A percentile compares a stretch with the other conserved stretches of the same genome.
These are phyloP conservation scores for Rhagophthalmus giganteus DNA, from an alignment of 2,888 invertebrate species.

Conservation along the genomic window DNA sequence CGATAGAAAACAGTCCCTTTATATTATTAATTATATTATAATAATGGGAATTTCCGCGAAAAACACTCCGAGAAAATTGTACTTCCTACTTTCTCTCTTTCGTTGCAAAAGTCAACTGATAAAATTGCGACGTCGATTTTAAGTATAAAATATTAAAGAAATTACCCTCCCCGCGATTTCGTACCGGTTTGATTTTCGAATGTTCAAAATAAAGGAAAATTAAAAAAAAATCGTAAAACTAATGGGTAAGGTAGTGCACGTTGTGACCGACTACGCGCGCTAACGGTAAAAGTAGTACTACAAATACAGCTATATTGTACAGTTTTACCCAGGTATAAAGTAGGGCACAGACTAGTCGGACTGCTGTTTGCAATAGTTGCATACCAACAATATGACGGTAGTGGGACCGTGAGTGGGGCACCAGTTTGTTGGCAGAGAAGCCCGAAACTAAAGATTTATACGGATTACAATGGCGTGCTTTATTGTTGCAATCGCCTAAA, in stretches of 20 bases:
- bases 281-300: slow-evolving; percentile 58
- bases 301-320: slow-evolving; percentile 51
- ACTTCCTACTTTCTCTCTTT: too few relatives aligned
- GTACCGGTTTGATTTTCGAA: too few relatives aligned
- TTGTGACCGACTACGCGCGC: slow-evolving; percentile 45
- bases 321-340: slow-evolving; percentile 54
- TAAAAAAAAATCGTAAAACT: too few relatives aligned
- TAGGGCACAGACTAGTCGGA: slow-evolving; percentile 54
- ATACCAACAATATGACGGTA: slow-evolving; percentile 38
- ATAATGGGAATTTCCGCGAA: too few relatives aligned
- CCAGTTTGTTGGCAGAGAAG: slow-evolving; percentile 23
- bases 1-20: too few relatives aligned
- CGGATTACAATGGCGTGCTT: slow-evolving; percentile 16
- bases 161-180: too few relatives aligned
- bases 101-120: too few relatives aligned
- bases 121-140: too few relatives aligned
- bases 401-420: slow-evolving; percentile 30
- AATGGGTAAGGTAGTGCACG: slow-evolving; percentile 18
- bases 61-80: too few relatives aligned
- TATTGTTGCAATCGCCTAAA: slow-evolving; percentile 18
- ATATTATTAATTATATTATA: too few relatives aligned
- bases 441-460: slow-evolving; percentile 21
- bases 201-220: too few relatives aligned
- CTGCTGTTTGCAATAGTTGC: slow-evolving; percentile 44
- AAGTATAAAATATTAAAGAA: too few relatives aligned